phyloP scores from a whole-genome alignment of 1,140 invertebrate species.

The Linepithema humile region DNA sequence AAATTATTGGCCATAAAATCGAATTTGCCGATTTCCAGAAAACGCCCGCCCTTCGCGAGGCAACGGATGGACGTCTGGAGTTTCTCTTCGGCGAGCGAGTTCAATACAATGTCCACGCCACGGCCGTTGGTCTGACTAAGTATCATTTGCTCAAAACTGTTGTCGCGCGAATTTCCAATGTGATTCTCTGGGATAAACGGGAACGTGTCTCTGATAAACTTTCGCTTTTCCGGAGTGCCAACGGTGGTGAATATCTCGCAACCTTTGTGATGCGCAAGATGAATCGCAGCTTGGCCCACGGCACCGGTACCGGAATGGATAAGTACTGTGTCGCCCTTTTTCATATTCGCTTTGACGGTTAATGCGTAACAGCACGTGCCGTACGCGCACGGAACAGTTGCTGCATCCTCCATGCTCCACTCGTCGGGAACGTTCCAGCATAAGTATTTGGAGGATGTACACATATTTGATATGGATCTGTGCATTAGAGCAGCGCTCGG shows the following conservation, averaged over 20 bases:
- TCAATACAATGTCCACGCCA: conserved; percentile 92
- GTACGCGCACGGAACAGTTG: conserved; percentile 94
- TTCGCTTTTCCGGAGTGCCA: conserved; percentile 88
- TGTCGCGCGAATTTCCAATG: conserved; percentile 90
- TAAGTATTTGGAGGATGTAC: conserved; percentile 86
- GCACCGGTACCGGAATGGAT: conserved; percentile 92
- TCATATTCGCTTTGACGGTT: conserved; percentile 84
- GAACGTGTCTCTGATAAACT: conserved; percentile 88
- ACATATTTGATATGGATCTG: conserved; percentile 86
- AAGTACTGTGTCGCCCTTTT: conserved; percentile 87
- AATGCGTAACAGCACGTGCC: conserved; percentile 94
- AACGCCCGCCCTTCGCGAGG: conserved; percentile 88
- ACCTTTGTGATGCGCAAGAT: conserved; percentile 86
- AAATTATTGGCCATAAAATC: conserved; percentile 88
- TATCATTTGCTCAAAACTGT: conserved; percentile 89
- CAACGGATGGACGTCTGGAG: conserved; percentile 91
- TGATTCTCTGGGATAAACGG: conserved; percentile 87
- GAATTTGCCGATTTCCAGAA: conserved; percentile 92
- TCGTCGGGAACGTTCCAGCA: conserved; percentile 91
- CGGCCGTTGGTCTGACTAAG: conserved; percentile 85
- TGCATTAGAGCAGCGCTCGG: too few species aligned
- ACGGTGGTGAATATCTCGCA: conserved; percentile 91
- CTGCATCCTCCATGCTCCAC: conserved; percentile 94
- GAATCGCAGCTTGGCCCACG: conserved; percentile 92
- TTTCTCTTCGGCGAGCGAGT: conserved; percentile 92